Base-by-base conservation (phyloP, 2,888 invertebrate genomes). In the Autographa pulchrina region DNA sequence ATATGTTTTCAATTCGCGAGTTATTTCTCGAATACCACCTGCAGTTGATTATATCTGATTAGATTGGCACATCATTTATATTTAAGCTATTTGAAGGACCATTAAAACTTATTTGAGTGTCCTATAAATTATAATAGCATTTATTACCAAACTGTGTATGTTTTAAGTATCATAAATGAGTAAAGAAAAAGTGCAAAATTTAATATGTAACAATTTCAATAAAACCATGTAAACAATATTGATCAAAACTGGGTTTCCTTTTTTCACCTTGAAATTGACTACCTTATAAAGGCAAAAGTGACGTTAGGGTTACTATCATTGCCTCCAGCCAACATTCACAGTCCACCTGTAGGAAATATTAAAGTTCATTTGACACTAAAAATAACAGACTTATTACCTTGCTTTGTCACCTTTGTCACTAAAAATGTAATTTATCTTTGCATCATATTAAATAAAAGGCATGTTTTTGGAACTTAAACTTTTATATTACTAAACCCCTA, bases 121-220 rank as follows among this genome's bases (percentile, higher is more conserved):
- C 92, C 92, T 92, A 90, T 84, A 88, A 92, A 90, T 92, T 93
- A 93, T 90, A 90, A 94, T 94, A 95, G 96, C 96, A 96, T 96
- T 96, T 96, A 96, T 94, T 94, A 95, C 94, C 95, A 94, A 95
- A 94, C 86, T 92, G 93, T 94, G 93, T 93, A 94, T 91, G 94
- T 95, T 94, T 95, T 93, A 93, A 94, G 90, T 94, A 94, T 93
- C 91, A 88, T 92, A 82, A 84, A 92, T 89, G 90, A 92, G 87
- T 93, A 93, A 94, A 92, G 87, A 90, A 91, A 92, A 94, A 95
- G 95, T 95, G 95, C 95, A 96, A 96, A 96, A 95, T 94, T 96
- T 93, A 94, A 90, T 93, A 94, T 95, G 95, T 95, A 95, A 94
- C 91, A 92, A 92, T 93, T 94, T 94, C 93, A 95, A 95, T 94